phyloP scores from a whole-genome alignment of 2,113 vertebrate genomes.

The Noturus placidus region DNA sequence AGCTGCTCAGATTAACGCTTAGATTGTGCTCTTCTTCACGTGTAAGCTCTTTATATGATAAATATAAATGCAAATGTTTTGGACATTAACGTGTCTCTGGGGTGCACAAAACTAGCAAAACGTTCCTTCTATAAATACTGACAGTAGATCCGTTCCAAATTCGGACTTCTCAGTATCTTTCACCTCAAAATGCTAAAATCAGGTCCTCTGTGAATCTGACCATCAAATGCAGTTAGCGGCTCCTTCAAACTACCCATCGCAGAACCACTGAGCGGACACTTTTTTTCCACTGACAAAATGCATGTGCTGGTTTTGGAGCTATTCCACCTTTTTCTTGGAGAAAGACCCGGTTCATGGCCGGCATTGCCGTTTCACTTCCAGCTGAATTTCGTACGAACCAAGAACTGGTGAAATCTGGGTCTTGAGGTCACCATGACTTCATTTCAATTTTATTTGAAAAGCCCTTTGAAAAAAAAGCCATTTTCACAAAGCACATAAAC shows the following conservation, averaged over 20 bases:
- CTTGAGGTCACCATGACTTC: background rate
- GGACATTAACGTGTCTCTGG: conserved; percentile 2
- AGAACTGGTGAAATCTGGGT: background rate
- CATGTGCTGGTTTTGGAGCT: background rate
- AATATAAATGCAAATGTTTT: background rate
- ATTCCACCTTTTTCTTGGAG: background rate
- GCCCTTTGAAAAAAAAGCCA: background rate
- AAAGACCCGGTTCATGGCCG: background rate
- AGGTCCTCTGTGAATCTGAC: background rate
- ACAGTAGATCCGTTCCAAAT: background rate
- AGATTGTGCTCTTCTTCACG: background rate
- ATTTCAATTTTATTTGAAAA: background rate
- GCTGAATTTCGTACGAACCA: background rate
- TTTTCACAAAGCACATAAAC: background rate
- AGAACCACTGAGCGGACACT: background rate
- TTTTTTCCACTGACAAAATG: too few species aligned
- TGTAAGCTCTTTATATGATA: background rate
- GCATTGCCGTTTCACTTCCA: background rate
- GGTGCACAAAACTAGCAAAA: background rate
- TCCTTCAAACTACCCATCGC: background rate
- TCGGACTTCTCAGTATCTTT: background rate
- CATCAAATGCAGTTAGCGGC: background rate
- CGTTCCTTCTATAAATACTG: background rate
- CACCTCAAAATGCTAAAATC: background rate
- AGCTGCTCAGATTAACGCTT: background rate